A percentile compares a stretch with the other conserved stretches of the same genome.
These are phyloP conservation scores for Sesia bembeciformis DNA, from an alignment of 2,888 invertebrate genomes.

Conservation along the genomic window DNA sequence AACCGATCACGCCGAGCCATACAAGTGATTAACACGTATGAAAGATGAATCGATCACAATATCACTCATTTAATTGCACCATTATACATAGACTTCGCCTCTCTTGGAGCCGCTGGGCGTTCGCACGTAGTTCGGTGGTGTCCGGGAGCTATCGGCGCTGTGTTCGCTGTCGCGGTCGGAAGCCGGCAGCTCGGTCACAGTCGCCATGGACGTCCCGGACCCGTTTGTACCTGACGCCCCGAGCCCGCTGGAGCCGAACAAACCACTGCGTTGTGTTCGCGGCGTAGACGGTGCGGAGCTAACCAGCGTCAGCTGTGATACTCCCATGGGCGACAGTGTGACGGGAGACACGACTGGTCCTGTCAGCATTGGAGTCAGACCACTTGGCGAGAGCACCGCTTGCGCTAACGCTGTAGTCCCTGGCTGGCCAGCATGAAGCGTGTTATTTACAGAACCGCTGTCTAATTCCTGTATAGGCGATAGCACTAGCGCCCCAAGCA, in stretches of 20 bases:
- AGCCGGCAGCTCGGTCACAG: conserved; percentile 31
- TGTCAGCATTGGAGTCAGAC: conserved; percentile 53
- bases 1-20: too few species aligned
- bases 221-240: conserved; percentile 13
- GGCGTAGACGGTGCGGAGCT: conserved; percentile 65
- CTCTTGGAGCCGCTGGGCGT: conserved; percentile 50
- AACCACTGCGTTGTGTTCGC: conserved; percentile 25
- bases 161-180: conserved; percentile 49
- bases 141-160: conserved; percentile 30
- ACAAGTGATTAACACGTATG: not conserved
- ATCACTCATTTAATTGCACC: conserved; percentile 3
- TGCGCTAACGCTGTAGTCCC: conserved; percentile 86
- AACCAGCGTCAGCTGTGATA: conserved; percentile 74
- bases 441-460: conserved; percentile 82
- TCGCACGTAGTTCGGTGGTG: conserved; percentile 36
- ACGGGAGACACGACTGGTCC: conserved; percentile 41
- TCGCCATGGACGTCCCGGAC: conserved; percentile 21
- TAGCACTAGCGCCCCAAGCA: conserved; percentile 83
- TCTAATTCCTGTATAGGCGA: conserved; percentile 91
- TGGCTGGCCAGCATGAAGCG: conserved; percentile 81
- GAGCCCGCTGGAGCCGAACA: conserved; percentile 11
- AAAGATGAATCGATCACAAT: conserved; percentile 15
- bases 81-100: conserved; percentile 61
- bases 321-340: conserved; percentile 73
- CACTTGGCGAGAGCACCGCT: conserved; percentile 80